Conservation (phyloP, 2,888 invertebrate genomes). For the Hirtodrosophila duncani region DNA sequence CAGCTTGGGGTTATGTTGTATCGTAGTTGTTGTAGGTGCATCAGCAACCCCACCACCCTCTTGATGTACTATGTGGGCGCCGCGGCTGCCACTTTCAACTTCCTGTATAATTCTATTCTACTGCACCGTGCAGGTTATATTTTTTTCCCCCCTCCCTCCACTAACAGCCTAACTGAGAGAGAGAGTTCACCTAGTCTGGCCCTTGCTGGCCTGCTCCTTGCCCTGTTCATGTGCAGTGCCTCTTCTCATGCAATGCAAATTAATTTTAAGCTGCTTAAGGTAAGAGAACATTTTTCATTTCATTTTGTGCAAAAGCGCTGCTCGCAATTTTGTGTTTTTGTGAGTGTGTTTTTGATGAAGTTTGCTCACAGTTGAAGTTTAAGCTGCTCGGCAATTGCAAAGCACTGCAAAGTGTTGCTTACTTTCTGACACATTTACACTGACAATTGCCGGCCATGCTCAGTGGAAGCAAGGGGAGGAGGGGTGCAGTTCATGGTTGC, state of each 20-base stretch:
- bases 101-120: constrained; percentile 69
- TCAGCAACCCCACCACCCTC: constrained; percentile 27
- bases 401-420: too few species aligned
- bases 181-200: background rate
- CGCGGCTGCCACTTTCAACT: constrained; percentile 67
- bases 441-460: too few species aligned
- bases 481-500: too few species aligned
- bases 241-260: constrained; percentile 46
- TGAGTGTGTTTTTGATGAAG: too few species aligned
- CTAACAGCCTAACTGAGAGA: too few species aligned
- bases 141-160: background rate
- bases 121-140: constrained; percentile 43
- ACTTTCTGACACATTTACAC: too few species aligned
- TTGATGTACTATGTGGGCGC: constrained; percentile 5
- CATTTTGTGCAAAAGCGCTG: constrained; percentile 32
- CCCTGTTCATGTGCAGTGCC: background rate
- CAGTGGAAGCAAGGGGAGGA: too few species aligned
- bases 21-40: constrained; percentile 24
- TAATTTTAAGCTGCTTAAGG: constrained; percentile 73
- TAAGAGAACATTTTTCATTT: constrained; percentile 58
- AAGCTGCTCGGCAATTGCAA: too few species aligned
- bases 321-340: constrained; percentile 27
- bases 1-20: background rate
- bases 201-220: background rate
- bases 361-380: constrained; percentile 8